Conservation (phyloP, 2,797 vertebrate genomes). For the Sarcoramphus papa region DNA sequence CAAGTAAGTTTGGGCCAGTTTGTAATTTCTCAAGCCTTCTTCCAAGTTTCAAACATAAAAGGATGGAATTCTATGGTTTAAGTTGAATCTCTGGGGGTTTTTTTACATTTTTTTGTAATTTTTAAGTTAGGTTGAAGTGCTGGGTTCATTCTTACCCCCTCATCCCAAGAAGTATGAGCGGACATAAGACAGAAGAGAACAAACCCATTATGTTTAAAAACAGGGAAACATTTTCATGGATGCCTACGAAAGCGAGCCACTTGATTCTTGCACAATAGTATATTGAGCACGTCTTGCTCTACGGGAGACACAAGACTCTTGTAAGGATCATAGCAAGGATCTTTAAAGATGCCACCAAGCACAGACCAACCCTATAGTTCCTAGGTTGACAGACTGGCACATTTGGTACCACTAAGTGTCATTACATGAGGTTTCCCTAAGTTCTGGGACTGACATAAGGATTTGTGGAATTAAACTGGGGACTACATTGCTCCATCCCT, state of each 20-base stretch:
- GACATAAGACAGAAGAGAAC: not conserved
- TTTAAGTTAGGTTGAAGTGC: not conserved
- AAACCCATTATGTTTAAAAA: not conserved
- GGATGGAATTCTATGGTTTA: not conserved
- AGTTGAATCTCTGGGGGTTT: not conserved
- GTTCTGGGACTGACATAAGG: not conserved
- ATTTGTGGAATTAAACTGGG: not conserved
- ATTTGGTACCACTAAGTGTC: not conserved
- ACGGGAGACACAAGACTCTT: not conserved
- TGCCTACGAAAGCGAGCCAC: fast-evolving
- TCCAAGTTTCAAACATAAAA: not conserved
- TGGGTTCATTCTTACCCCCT: not conserved
- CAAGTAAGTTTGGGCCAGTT: not conserved
- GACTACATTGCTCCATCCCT: not conserved
- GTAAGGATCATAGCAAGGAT: not conserved
- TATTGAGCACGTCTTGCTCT: not conserved
- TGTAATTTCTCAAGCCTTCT: not conserved
- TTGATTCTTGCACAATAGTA: not conserved
- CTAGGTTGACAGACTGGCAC: not conserved
- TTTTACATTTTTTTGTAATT: not conserved
- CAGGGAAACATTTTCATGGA: not conserved
- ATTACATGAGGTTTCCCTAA: not conserved
- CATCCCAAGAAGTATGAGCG: not conserved
- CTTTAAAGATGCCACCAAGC: slow-evolving; percentile 18
- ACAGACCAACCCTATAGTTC: not conserved